These are phyloP conservation scores for Petrocephalus sullivani DNA, from an alignment of 2,797 vertebrate genomes.

Conservation along the genomic window DNA sequence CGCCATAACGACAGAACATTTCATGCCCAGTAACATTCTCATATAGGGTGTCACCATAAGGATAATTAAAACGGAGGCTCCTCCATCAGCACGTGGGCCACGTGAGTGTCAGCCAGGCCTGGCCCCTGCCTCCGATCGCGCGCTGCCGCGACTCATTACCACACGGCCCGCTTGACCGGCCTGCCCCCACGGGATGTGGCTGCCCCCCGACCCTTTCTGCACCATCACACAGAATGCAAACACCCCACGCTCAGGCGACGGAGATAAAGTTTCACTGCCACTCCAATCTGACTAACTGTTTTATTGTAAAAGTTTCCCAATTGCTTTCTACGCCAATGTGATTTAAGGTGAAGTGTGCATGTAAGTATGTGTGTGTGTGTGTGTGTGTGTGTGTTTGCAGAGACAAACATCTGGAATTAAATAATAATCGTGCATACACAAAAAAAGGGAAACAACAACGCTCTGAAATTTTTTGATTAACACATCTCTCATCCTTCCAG, in stretches of 20 bases:
- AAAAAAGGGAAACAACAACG: not conserved
- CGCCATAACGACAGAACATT: not conserved
- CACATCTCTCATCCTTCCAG: slow-evolving; percentile 7
- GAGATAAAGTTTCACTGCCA: not conserved
- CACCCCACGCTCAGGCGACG: not conserved
- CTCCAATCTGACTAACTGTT: not conserved
- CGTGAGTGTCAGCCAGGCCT: not conserved
- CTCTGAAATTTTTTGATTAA: not conserved
- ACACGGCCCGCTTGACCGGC: not conserved
- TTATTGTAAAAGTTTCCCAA: not conserved
- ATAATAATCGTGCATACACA: not conserved
- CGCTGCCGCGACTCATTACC: not conserved
- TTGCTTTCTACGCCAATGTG: not conserved
- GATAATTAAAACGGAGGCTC: not conserved
- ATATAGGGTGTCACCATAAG: not conserved
- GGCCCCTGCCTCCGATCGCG: too few species aligned
- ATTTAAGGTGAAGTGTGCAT: not conserved
- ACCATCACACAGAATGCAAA: not conserved
- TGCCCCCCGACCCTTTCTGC: not conserved
- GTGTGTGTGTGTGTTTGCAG: not conserved
- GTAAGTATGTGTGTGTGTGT: not conserved
- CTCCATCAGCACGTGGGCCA: not conserved
- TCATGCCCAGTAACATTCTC: not conserved
- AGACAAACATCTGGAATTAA: not conserved
- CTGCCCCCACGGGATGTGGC: not conserved